Evolutionary conservation across 1,140 invertebrate species (phyloP), one percentile per base, ranked within the genome.

Genomic region (Lineus longissimus): DNA sequence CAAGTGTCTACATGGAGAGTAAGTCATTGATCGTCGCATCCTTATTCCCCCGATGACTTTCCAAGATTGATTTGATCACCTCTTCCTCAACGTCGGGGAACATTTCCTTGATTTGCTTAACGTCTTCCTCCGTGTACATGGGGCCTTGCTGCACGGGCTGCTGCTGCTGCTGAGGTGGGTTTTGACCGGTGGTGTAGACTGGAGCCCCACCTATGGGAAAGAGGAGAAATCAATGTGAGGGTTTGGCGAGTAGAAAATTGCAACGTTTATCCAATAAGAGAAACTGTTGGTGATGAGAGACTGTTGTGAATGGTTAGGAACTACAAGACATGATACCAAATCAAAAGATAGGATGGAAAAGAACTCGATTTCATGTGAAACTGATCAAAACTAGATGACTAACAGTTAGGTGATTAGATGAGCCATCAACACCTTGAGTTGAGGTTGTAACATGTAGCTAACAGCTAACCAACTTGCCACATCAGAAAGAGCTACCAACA

Each of bases 31-130:
- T 91, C 13, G 93, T 91, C 17, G 87, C 84, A 76, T 96, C 92
- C 79, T 95, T 96, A 80, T 94, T 92, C 2, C 92, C 92, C 55
- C 87, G 80, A 77, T 95, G 94, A 9, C 89, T 90, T 79, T 95
- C 93, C 73, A 93, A 86, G 22, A 98, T 90, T 0, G 92, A 93
- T 78, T 90, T 90, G 36, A 98, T 89, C 1, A 95, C 92, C 74
- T 95, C 93, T 70, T 88, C 89, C 70, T 97, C 94, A 76, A 97
- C 88, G 76, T 90, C 91, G 22, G 95, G 94, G 83, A 98, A 98
- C 94, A 98, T 97, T 83, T 96, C 94, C 73, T 91, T 87, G 63
- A 97, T 88, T 85, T 90, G 89, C 83, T 90, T 89, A 19, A 92
- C 82, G 76, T 93, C 91, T 58, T 87, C 86, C 70, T 90, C 87